phyloP scores from a whole-genome alignment of 2,797 vertebrate genomes.

The Pseudochromis fuscus region DNA sequence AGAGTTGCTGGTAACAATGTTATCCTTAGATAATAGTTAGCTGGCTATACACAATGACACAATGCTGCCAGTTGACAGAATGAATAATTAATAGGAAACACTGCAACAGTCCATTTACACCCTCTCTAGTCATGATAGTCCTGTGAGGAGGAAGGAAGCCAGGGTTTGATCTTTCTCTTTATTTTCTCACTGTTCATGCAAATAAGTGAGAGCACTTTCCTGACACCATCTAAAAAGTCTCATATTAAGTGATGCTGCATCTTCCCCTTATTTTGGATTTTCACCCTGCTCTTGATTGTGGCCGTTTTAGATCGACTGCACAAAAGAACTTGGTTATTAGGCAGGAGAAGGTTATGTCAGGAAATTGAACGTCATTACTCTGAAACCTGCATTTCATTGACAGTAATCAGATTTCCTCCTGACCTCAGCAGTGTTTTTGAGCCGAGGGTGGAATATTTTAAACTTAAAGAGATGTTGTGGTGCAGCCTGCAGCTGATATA shows the following conservation, averaged over 20 bases:
- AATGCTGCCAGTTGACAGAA: too few species aligned
- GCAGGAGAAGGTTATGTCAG: not conserved
- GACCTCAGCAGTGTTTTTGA: not conserved
- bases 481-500: not conserved
- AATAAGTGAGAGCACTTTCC: not conserved
- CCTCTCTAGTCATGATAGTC: not conserved
- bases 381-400: not conserved
- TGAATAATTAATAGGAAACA: too few species aligned
- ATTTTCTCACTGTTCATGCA: not conserved
- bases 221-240: not conserved
- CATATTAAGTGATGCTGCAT: not conserved
- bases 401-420: not conserved
- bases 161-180: not conserved
- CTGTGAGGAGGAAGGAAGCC: not conserved
- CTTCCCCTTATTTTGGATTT: not conserved
- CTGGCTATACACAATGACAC: too few species aligned
- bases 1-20: too few species aligned
- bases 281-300: not conserved
- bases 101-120: not conserved
- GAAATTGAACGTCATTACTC: not conserved
- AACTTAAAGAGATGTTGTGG: not conserved
- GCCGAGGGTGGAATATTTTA: slow-evolving; percentile 4
- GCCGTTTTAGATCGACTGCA: not conserved
- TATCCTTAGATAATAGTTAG: too few species aligned
- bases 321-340: not conserved